Evolutionary conservation across 2,888 invertebrate species (phyloP).

Genomic region (Laspeyria flexula): DNA sequence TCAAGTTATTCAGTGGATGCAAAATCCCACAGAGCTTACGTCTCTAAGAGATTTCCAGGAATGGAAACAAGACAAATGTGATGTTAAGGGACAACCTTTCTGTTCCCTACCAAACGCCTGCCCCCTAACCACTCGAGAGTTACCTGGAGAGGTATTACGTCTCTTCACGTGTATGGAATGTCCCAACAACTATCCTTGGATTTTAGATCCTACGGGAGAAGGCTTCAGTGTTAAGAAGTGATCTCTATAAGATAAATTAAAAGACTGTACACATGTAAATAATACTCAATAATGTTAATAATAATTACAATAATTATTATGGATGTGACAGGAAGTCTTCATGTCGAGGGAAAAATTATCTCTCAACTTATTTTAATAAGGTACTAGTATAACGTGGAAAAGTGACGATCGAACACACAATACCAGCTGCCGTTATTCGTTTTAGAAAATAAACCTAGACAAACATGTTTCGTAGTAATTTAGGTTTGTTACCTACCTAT

Average conservation of each 20-base stretch:
- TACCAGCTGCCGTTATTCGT: constrained; percentile 33
- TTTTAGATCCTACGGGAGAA: constrained; percentile 97
- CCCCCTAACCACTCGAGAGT: constrained; percentile 94
- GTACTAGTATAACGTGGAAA: constrained; percentile 33
- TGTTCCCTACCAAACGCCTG: constrained; percentile 97
- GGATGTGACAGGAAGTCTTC: constrained; percentile 59
- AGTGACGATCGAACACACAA: constrained; percentile 29
- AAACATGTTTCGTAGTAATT: constrained; percentile 34
- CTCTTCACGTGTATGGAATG: constrained; percentile 98
- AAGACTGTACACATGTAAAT: constrained; percentile 86
- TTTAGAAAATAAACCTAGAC: constrained; percentile 25
- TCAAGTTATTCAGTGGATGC: constrained; percentile 98
- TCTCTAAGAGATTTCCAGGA: constrained; percentile 96
- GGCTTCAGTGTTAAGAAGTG: constrained; percentile 94
- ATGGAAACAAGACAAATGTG: constrained; percentile 97
- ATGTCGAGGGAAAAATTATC: constrained; percentile 29
- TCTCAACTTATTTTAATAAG: constrained; percentile 36
- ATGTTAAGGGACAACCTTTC: constrained; percentile 96
- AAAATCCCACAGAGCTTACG: constrained; percentile 95
- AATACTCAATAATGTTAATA: constrained; percentile 84
- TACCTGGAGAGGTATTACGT: constrained; percentile 96
- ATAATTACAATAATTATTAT: constrained; percentile 60
- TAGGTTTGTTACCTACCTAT: constrained; percentile 39
- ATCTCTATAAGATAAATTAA: constrained; percentile 82
- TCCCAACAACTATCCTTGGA: constrained; percentile 98